Evolutionary conservation across 2,797 vertebrate genomes (phyloP).

Genomic region (Echeneis naucrates): DNA sequence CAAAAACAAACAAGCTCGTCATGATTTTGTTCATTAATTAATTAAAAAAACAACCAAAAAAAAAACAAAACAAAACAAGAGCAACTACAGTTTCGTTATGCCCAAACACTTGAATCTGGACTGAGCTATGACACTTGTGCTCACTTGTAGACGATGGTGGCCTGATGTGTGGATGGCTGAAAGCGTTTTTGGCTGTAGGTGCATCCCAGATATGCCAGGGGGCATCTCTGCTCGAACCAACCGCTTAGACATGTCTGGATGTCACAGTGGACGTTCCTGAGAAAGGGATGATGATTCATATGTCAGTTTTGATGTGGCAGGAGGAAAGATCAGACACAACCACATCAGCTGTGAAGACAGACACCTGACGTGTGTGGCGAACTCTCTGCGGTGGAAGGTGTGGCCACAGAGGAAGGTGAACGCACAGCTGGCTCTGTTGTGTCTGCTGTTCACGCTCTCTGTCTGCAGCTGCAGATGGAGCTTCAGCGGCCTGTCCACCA

Average conservation of each 20-base stretch:
- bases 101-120: not conserved
- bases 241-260: conserved; percentile 91
- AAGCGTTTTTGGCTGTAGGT: conserved; percentile 91
- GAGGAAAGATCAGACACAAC: not conserved
- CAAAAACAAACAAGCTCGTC: not conserved
- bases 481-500: conserved; percentile 69
- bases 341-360: not conserved
- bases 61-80: too few relatives aligned
- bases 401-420: conserved; percentile 93
- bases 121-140: conserved; percentile 68
- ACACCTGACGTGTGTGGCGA: conserved; percentile 89
- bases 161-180: conserved; percentile 86
- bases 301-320: not conserved
- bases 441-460: conserved; percentile 89
- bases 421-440: conserved; percentile 90
- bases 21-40: not conserved
- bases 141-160: conserved; percentile 86
- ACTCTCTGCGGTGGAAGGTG: conserved; percentile 92
- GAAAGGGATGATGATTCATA: not conserved
- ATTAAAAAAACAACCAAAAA: too few relatives aligned
- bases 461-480: conserved; percentile 90
- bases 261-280: conserved; percentile 92
- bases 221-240: conserved; percentile 95
- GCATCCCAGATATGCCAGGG: conserved; percentile 94
- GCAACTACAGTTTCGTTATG: not conserved